Conservation (phyloP, 2,888 invertebrate species). For the Heteromurus nitidus region DNA sequence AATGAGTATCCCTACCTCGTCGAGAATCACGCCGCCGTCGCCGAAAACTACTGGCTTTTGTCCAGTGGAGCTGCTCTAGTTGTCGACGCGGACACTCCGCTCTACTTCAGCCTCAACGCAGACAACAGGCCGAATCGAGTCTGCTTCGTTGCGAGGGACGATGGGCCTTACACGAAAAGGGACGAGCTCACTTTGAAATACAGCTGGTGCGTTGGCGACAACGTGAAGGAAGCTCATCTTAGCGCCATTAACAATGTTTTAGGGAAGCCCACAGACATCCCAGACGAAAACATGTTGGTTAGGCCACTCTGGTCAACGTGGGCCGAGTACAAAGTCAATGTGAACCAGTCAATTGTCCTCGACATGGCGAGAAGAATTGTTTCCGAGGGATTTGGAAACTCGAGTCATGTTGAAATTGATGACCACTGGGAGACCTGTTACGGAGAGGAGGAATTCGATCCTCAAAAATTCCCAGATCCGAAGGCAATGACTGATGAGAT, state of each 20-base stretch:
- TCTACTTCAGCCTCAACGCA: constrained; percentile 67
- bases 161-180: constrained; percentile 49
- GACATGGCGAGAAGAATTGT: constrained; percentile 59
- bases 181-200: constrained; percentile 46
- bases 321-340: constrained; percentile 80
- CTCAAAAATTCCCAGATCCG: constrained; percentile 80
- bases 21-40: constrained; percentile 43
- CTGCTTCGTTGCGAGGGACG: constrained; percentile 60
- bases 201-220: constrained; percentile 54
- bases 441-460: constrained; percentile 85
- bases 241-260: constrained; percentile 78
- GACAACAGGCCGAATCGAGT: constrained; percentile 22
- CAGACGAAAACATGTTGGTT: constrained; percentile 62
- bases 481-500: constrained; percentile 70
- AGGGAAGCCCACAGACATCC: constrained; percentile 76
- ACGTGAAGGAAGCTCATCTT: constrained; percentile 63
- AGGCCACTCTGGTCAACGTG: constrained; percentile 54
- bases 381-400: constrained; percentile 53
- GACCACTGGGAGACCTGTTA: constrained; percentile 92
- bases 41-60: constrained; percentile 71
- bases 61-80: constrained; percentile 66
- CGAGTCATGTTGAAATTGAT: constrained; percentile 86
- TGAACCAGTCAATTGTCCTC: constrained; percentile 44
- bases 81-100: constrained; percentile 65
- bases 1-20: constrained; percentile 52